Conservation (phyloP, 2,113 vertebrate genomes). For the Onychostoma macrolepis region DNA sequence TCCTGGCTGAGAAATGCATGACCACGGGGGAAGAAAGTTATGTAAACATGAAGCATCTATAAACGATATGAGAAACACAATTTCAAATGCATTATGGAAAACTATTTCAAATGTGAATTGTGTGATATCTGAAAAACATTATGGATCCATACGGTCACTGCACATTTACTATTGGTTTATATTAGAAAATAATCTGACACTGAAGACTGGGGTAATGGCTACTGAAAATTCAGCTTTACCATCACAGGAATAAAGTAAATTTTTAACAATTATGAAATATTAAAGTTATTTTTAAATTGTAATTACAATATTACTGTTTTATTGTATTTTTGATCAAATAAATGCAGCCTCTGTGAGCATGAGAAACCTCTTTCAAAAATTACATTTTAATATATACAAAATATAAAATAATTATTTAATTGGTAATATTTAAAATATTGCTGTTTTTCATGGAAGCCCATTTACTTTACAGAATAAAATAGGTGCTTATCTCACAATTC, state of each 20-base stretch:
- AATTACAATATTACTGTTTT: background rate
- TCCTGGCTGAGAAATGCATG: background rate
- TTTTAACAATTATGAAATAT: background rate
- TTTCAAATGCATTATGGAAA: background rate
- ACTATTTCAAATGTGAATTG: background rate
- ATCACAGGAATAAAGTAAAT: background rate
- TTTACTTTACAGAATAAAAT: too few relatives aligned
- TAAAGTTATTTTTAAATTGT: background rate
- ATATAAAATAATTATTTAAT: background rate
- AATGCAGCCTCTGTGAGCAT: background rate
- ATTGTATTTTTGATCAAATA: background rate
- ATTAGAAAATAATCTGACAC: background rate
- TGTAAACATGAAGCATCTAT: slow-evolving; percentile 7
- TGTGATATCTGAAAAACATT: background rate
- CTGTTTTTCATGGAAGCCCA: too few relatives aligned
- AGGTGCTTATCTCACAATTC: background rate
- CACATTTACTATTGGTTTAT: background rate
- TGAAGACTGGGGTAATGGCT: background rate
- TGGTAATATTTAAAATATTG: too few relatives aligned
- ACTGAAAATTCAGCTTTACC: background rate
- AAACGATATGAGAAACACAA: background rate
- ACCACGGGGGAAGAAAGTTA: background rate
- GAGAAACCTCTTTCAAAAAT: background rate
- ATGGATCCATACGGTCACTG: background rate
- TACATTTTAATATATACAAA: background rate